These are phyloP conservation scores for Poeciliopsis retropinna DNA, from an alignment of 2,113 vertebrate genomes.

Conservation along the genomic window DNA sequence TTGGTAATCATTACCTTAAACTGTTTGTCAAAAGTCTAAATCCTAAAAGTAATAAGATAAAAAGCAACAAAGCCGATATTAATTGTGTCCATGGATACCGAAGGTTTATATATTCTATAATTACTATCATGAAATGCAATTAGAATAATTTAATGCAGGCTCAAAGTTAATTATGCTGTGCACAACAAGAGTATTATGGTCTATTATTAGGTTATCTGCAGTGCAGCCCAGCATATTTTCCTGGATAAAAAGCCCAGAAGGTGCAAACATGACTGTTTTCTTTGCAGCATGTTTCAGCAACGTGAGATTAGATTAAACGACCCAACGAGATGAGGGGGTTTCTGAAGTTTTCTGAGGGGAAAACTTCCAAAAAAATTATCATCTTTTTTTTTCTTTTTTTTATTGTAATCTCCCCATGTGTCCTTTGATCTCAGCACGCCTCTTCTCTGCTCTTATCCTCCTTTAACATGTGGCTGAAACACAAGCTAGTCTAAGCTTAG, in stretches of 20 bases:
- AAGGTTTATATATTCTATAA: constrained; percentile 1
- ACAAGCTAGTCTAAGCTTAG: constrained; percentile 56
- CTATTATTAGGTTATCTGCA: constrained; percentile 10
- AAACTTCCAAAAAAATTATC: constrained; percentile 57
- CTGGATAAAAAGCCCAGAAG: not conserved
- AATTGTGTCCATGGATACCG: constrained; percentile 17
- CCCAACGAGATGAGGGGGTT: constrained; percentile 6
- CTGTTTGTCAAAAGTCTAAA: constrained; percentile 1
- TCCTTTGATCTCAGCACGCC: constrained; percentile 76
- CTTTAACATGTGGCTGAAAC: constrained; percentile 57
- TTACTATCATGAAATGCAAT: constrained; percentile 23
- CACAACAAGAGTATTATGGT: not conserved
- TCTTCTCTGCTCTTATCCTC: constrained; percentile 63
- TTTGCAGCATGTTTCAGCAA: not conserved
- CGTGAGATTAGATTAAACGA: constrained; percentile 23
- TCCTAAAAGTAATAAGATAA: not conserved
- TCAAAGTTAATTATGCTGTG: constrained; percentile 4
- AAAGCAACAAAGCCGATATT: not conserved
- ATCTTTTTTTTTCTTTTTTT: constrained; percentile 57
- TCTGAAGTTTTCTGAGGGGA: constrained; percentile 42
- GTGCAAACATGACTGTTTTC: not conserved
- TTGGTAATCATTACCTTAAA: not conserved
- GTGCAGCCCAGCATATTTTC: not conserved
- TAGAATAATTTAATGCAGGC: constrained; percentile 13
- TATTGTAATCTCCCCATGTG: constrained; percentile 62